Percentiles rank a stretch among this genome's conserved stretches.
Conservation (phyloP, 2,888 invertebrate species). For the Camponotus fellah region DNA sequence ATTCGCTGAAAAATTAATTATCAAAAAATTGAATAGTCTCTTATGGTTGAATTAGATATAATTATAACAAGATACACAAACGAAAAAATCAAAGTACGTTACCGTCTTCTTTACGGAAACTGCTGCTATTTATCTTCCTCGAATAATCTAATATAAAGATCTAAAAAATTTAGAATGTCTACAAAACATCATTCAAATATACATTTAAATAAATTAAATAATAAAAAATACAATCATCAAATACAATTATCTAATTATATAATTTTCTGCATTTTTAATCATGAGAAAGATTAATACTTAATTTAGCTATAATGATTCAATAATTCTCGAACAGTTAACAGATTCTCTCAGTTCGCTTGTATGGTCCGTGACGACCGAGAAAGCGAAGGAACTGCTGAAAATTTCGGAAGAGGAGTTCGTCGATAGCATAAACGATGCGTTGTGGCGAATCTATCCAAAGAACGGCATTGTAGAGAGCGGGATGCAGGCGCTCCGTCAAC, state of each 20-base stretch:
- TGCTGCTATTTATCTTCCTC: not conserved
- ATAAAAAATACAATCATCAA: too few relatives aligned
- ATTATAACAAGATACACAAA: not conserved
- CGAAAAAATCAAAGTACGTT: not conserved
- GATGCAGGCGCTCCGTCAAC: constrained; percentile 87
- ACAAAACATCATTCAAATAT: not conserved
- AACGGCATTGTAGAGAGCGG: constrained; percentile 87
- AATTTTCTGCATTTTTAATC: not conserved
- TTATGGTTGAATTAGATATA: not conserved
- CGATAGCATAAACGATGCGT: constrained; percentile 94
- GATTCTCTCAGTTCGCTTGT: constrained; percentile 95
- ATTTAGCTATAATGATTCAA: not conserved
- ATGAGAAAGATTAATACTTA: not conserved
- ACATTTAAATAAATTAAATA: not conserved
- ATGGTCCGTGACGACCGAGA: constrained; percentile 93
- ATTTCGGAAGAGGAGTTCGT: constrained; percentile 93
- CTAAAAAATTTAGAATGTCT: not conserved
- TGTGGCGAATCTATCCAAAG: constrained; percentile 90
- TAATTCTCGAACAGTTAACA: constrained; percentile 87
- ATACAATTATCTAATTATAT: not conserved
- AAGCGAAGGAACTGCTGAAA: constrained; percentile 91
- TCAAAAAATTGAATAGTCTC: not conserved
- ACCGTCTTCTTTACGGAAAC: not conserved
- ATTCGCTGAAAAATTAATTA: not conserved
- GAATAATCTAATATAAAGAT: not conserved